These are phyloP conservation scores for Blera fallax DNA, from an alignment of 2,888 invertebrate genomes.

Conservation along the genomic window DNA sequence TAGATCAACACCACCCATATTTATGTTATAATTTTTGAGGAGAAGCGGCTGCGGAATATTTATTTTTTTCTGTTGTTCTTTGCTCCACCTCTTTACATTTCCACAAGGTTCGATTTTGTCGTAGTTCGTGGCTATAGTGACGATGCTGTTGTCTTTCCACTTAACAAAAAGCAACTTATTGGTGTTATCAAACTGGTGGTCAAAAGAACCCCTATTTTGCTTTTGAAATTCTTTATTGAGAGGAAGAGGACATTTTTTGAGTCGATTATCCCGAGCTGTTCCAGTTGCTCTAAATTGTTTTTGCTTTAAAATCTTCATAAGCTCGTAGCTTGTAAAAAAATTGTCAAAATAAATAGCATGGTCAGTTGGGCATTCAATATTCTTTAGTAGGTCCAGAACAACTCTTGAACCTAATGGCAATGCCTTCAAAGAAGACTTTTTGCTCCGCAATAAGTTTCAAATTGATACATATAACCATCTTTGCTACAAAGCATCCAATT, in stretches of 20 bases:
- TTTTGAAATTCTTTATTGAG: conserved; percentile 23
- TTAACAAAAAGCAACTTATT: conserved; percentile 38
- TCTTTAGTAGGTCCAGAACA: conserved; percentile 30
- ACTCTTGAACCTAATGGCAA: conserved; percentile 30
- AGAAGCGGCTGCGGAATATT: neutral
- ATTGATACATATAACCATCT: neutral
- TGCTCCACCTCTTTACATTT: conserved; percentile 42
- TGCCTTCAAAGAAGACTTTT: too few relatives aligned
- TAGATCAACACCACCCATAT: conserved; percentile 30
- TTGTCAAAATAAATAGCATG: neutral
- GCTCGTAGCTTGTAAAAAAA: too few relatives aligned
- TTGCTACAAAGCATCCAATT: neutral
- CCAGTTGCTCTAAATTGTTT: too few relatives aligned
- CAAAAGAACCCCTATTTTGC: conserved; percentile 29
- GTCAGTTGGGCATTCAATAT: conserved; percentile 11
- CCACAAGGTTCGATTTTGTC: conserved; percentile 34
- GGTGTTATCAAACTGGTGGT: conserved; percentile 18
- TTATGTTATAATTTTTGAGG: neutral
- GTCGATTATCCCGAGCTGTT: too few relatives aligned
- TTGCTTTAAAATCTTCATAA: too few relatives aligned
- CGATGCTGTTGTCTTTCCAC: neutral
- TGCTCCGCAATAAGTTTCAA: neutral
- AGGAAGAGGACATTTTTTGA: neutral
- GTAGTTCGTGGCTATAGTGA: neutral
- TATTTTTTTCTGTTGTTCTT: conserved; percentile 20